These are phyloP conservation scores for Drosophila lowei DNA, from an alignment of 1,140 invertebrate genomes.

Conservation along the genomic window DNA sequence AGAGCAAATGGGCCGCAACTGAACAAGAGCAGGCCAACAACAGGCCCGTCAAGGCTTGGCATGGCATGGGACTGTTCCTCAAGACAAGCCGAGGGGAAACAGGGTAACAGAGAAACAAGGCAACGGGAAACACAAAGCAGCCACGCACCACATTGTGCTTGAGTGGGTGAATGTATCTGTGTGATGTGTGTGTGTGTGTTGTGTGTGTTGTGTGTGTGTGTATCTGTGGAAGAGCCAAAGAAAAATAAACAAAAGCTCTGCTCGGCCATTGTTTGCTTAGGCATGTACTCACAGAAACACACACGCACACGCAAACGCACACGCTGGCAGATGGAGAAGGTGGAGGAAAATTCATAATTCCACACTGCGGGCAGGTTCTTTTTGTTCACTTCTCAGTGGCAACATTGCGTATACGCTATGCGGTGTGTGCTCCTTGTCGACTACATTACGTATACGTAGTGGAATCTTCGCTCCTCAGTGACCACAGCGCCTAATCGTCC, in stretches of 20 bases:
- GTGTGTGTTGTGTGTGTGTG: constrained; percentile 3
- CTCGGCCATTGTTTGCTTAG: constrained; percentile 67
- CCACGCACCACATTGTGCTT: constrained; percentile 32
- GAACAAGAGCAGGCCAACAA: not conserved
- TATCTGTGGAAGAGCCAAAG: constrained; percentile 30
- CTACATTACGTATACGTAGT: constrained; percentile 51
- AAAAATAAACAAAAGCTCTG: constrained; percentile 72
- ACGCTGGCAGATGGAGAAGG: constrained; percentile 12
- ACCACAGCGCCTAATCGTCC: constrained; percentile 52
- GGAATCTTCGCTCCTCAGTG: not conserved
- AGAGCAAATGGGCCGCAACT: constrained; percentile 33
- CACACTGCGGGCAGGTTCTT: too few relatives aligned
- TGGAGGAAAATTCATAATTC: constrained; percentile 61
- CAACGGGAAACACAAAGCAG: constrained; percentile 8
- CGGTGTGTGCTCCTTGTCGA: not conserved
- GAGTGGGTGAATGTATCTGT: not conserved
- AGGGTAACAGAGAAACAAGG: constrained; percentile 1
- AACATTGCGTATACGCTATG: constrained; percentile 48
- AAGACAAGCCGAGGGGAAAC: not conserved
- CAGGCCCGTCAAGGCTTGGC: not conserved
- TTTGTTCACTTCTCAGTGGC: too few relatives aligned
- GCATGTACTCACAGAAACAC: constrained; percentile 6
- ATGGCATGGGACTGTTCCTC: not conserved
- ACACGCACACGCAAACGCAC: not conserved
- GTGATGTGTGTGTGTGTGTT: constrained; percentile 15